phyloP scores from a whole-genome alignment of 1,140 invertebrate species.

The Pseudoatta argentina region DNA sequence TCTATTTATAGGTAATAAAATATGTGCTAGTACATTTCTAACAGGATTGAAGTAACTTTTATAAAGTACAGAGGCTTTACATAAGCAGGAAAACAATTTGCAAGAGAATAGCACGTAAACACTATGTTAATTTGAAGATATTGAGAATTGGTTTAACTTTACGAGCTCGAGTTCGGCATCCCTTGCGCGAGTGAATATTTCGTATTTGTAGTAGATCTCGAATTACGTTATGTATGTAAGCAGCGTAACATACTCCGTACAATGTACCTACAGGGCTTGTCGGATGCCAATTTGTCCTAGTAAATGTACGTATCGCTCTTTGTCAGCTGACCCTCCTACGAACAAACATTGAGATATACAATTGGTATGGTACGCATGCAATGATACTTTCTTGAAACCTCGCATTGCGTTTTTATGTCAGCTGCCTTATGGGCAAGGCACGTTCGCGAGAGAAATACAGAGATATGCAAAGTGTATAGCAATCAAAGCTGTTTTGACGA shows the following conservation, averaged over 20 bases:
- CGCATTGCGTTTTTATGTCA: conserved; percentile 1
- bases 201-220: conserved; percentile 24
- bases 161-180: conserved; percentile 19
- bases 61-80: background rate
- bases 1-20: background rate
- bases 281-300: conserved; percentile 81
- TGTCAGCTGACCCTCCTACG: conserved; percentile 78
- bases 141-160: background rate
- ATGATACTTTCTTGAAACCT: conserved; percentile 5
- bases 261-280: conserved; percentile 74
- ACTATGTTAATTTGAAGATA: conserved; percentile 1
- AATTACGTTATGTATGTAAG: conserved; percentile 67
- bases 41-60: background rate
- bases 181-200: conserved; percentile 1
- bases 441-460: background rate
- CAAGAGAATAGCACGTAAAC: background rate
- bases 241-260: conserved; percentile 68
- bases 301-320: conserved; percentile 86
- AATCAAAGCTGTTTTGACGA: background rate
- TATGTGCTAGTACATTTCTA: background rate
- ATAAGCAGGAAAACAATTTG: conserved; percentile 18
- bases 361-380: conserved; percentile 68
- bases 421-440: background rate
- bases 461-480: conserved; percentile 16
- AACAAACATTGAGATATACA: conserved; percentile 76